Evolutionary conservation across 2,888 invertebrate genomes (phyloP), one percentile per base, ranked within the genome.

Genomic region (Drosophila picticornis): DNA sequence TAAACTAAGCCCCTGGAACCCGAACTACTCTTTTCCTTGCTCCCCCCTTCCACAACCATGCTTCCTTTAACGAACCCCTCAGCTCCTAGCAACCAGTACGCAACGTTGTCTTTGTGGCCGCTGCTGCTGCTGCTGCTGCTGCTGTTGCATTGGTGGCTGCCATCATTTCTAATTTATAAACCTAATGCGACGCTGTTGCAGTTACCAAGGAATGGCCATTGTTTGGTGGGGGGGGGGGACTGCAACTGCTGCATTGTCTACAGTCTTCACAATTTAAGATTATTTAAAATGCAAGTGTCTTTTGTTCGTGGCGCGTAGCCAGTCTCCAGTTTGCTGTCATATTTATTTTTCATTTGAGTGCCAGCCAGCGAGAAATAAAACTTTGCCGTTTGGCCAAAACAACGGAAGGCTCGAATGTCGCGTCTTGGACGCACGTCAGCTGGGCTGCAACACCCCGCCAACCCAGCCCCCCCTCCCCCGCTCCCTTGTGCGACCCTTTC

Each of bases 91-190:
- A 32, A 27, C 34, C 34, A 56, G 56, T 43, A 53, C 40, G 63
- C 38, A 52, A 60, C 36, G 60, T 52, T 36, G 62, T 74, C 75
- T 77, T 82, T 71, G 74, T 72, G 72, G 74, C 65, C 56, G 74
- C 31, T 62, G 61, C 65, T 57, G 74, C 31, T 62, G 61, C 83
- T 67, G 75, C 65, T 59, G 72, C 43, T 59, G 63, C 86, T 60
- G 75, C 67, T 59, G 72, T 46, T 63, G 66, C 86, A 64, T 66
- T 59, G 65, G 79, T 2, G 34, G 7, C n/a, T 68, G 64, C 82
- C 88, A 87, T 88, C 90, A 90, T 90, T 90, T 82, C 86, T 90
- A 88, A 90, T 88, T 88, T 90, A 88, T 90, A 84, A 90, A 90
- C 64, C 80, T 85, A 85, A 88, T 82, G 88, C 88, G 77, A 75